Conservation (phyloP, 2,797 vertebrate genomes). For the Jordanella pulchra region DNA sequence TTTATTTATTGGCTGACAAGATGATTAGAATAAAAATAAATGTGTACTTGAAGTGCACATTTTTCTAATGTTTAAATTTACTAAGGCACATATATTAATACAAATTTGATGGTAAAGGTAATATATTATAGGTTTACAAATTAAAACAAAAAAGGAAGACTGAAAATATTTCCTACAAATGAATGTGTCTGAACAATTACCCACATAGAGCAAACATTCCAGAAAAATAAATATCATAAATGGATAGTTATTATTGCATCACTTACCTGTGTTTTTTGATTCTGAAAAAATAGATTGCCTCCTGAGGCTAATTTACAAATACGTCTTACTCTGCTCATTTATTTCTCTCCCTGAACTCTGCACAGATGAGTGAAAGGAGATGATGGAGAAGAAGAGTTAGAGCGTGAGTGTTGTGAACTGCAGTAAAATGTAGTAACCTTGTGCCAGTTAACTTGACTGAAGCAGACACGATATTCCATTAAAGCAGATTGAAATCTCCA, state of each 20-base stretch:
- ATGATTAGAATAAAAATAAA: not conserved
- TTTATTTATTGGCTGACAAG: not conserved
- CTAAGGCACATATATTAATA: not conserved
- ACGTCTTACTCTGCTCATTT: slow-evolving; percentile 20
- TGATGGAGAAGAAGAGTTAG: slow-evolving; percentile 21
- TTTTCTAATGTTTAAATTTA: not conserved
- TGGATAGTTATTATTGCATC: not conserved
- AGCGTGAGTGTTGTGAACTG: slow-evolving; percentile 20
- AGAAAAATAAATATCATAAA: slow-evolving; percentile 27
- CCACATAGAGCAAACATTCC: slow-evolving; percentile 31
- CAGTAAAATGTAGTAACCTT: slow-evolving; percentile 16
- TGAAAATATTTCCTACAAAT: not conserved
- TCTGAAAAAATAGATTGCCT: not conserved
- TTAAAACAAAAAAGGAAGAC: not conserved
- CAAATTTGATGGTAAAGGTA: not conserved
- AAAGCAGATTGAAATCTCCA: slow-evolving; percentile 62
- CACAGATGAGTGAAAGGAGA: not conserved
- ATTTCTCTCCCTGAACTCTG: slow-evolving; percentile 18
- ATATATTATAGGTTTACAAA: too few species aligned
- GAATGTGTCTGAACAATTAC: slow-evolving; percentile 1
- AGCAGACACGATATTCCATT: slow-evolving; percentile 53
- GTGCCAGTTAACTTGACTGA: slow-evolving; percentile 49
- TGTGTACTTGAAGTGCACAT: not conserved
- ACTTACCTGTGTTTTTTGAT: slow-evolving; percentile 14
- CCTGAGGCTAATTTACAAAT: slow-evolving; percentile 18